Evolutionary conservation across 2,797 vertebrate species (phyloP).

Genomic region (Halcyon badia): DNA sequence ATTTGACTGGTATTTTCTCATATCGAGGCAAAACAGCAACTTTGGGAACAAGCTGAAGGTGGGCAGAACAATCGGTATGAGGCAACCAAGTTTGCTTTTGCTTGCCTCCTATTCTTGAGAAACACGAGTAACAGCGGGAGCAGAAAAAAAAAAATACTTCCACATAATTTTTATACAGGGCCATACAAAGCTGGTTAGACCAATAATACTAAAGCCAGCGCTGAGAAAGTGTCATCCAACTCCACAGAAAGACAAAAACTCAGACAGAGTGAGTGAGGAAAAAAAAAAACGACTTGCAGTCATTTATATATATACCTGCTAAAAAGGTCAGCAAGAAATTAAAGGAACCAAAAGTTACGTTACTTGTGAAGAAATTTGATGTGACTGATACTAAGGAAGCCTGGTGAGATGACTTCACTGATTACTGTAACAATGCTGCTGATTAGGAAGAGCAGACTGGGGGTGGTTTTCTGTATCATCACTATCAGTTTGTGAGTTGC

Average conservation of each 20-base stretch:
- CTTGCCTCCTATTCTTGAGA: not conserved
- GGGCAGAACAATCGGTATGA: not conserved
- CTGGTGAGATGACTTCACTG: not conserved
- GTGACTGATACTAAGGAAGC: not conserved
- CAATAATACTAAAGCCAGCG: not conserved
- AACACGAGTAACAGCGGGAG: not conserved
- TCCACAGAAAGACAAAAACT: accelerated
- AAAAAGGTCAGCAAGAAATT: not conserved
- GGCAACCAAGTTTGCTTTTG: not conserved
- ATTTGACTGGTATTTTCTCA: not conserved
- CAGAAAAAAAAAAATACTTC: not conserved
- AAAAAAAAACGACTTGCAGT: not conserved
- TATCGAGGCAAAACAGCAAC: not conserved
- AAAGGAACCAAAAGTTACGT: not conserved
- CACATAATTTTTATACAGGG: not conserved
- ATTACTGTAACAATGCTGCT: not conserved
- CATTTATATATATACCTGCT: not conserved
- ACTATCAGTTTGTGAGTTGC: not conserved
- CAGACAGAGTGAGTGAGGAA: not conserved
- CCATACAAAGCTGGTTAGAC: not conserved
- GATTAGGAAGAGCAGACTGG: not conserved
- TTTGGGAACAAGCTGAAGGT: not conserved
- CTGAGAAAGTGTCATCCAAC: not conserved
- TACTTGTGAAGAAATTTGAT: not conserved
- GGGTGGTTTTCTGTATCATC: not conserved